A percentile compares a stretch with the other conserved stretches of the same genome.
phyloP scores from a whole-genome alignment of 2,888 invertebrate species.

The Caenorhabditis sulstoni region DNA sequence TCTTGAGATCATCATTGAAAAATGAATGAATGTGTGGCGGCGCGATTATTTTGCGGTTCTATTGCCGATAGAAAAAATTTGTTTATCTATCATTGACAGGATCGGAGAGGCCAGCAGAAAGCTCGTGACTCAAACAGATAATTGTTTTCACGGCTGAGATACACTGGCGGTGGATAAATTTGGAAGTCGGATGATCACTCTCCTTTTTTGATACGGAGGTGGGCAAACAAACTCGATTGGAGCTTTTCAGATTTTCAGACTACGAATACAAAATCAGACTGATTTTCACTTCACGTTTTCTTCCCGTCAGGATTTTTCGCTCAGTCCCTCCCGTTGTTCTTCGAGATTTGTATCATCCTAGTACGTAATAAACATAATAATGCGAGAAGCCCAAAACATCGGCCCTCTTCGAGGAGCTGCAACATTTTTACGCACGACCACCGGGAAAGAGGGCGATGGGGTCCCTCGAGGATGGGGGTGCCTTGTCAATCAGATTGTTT shows the following conservation, averaged over 20 bases:
- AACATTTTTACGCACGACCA: constrained; percentile 60
- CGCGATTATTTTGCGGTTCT: constrained; percentile 53
- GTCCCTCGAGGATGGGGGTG: constrained; percentile 48
- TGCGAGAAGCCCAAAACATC: constrained; percentile 21
- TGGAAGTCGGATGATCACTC: constrained; percentile 31
- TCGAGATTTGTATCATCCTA: constrained; percentile 61
- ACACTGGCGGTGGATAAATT: constrained; percentile 42
- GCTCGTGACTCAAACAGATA: constrained; percentile 63
- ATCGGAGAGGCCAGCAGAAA: constrained; percentile 25
- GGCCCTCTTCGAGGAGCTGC: constrained; percentile 35
- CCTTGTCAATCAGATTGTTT: constrained; percentile 65
- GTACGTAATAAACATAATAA: constrained; percentile 63
- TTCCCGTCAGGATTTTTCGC: background rate
- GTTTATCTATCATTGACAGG: constrained; percentile 61
- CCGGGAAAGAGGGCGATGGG: too few species aligned
- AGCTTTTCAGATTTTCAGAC: background rate
- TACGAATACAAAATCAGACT: background rate
- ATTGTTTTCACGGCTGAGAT: constrained; percentile 40
- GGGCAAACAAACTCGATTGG: background rate
- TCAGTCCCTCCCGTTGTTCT: constrained; percentile 14
- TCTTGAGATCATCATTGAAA: constrained; percentile 45
- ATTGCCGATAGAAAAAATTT: constrained; percentile 38
- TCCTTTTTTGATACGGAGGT: constrained; percentile 20
- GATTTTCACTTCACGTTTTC: background rate
- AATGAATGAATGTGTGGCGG: constrained; percentile 26